These are phyloP conservation scores for Gibbula magus DNA, from an alignment of 2,888 invertebrate genomes.

Conservation along the genomic window DNA sequence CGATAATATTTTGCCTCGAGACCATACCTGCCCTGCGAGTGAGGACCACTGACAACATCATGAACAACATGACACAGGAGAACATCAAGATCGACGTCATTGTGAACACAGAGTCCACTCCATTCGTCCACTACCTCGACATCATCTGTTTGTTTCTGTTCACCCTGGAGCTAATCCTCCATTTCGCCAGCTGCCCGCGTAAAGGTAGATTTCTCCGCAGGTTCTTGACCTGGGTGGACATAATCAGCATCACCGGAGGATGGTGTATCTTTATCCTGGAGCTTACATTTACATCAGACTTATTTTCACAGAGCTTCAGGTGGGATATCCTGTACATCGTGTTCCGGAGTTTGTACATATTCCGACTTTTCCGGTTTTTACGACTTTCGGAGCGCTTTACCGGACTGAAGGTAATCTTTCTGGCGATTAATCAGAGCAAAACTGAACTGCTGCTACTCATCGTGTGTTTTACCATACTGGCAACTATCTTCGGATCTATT, in stretches of 20 bases:
- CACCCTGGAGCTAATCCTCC: slow-evolving; percentile 6
- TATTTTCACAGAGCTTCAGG: too few species aligned
- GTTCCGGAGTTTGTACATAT: not conserved
- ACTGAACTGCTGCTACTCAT: slow-evolving; percentile 5
- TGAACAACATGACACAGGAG: not conserved
- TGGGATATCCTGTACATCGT: not conserved
- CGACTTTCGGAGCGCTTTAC: slow-evolving; percentile 12
- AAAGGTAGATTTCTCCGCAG: not conserved
- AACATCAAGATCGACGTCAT: not conserved
- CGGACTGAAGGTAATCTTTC: slow-evolving; percentile 15
- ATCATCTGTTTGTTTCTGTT: not conserved
- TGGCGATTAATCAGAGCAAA: not conserved
- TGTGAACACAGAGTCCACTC: not conserved
- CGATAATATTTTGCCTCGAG: not conserved
- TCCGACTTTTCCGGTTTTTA: not conserved
- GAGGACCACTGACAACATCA: not conserved
- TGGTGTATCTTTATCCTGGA: not conserved
- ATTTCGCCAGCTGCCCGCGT: not conserved
- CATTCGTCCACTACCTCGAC: not conserved
- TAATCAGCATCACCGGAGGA: not conserved
- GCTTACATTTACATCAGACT: not conserved
- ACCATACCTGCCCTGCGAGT: not conserved
- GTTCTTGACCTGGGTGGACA: slow-evolving; percentile 19
- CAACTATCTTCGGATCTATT: slow-evolving; percentile 7
- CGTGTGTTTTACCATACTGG: not conserved